Evolutionary conservation across 1,140 invertebrate genomes (phyloP).

Genomic region (Lasioglossum baleicum): DNA sequence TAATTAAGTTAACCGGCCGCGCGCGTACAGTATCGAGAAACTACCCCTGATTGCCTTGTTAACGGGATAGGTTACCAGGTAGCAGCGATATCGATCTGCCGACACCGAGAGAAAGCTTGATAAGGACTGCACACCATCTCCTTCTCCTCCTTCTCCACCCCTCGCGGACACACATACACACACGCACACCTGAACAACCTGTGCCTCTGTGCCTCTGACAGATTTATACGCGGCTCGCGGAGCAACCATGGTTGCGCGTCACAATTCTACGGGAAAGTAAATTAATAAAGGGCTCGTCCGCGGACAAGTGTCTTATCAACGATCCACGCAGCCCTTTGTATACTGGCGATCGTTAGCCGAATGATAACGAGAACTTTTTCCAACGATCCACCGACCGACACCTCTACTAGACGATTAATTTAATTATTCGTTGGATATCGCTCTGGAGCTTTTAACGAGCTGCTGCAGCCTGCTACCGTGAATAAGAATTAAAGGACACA

Average conservation of each 20-base stretch:
- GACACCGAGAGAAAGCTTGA: slow-evolving; percentile 63
- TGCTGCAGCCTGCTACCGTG: background rate
- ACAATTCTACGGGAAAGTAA: slow-evolving; percentile 31
- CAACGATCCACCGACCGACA: background rate
- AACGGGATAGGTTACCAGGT: slow-evolving; percentile 71
- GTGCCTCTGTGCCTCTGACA: slow-evolving; percentile 42
- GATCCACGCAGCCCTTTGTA: slow-evolving; percentile 15
- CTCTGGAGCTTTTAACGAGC: slow-evolving; percentile 23
- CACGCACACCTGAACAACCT: background rate
- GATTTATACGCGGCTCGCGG: slow-evolving; percentile 63
- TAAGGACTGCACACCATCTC: slow-evolving; percentile 63
- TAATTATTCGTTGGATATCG: slow-evolving; percentile 37
- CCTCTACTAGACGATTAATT: slow-evolving; percentile 28
- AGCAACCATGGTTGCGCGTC: slow-evolving; percentile 16
- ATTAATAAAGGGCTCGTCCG: slow-evolving; percentile 50
- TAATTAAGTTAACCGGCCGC: slow-evolving; percentile 75
- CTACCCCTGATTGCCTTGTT: slow-evolving; percentile 76
- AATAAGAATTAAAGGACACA: background rate
- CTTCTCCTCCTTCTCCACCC: background rate
- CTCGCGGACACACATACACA: background rate
- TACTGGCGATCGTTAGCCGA: slow-evolving; percentile 9
- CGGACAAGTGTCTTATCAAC: slow-evolving; percentile 23
- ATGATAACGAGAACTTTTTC: slow-evolving; percentile 39
- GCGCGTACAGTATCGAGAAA: slow-evolving; percentile 73
- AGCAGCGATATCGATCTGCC: slow-evolving; percentile 72